Conservation (phyloP, 2,888 invertebrate genomes). For the Cynaeus angustus region DNA sequence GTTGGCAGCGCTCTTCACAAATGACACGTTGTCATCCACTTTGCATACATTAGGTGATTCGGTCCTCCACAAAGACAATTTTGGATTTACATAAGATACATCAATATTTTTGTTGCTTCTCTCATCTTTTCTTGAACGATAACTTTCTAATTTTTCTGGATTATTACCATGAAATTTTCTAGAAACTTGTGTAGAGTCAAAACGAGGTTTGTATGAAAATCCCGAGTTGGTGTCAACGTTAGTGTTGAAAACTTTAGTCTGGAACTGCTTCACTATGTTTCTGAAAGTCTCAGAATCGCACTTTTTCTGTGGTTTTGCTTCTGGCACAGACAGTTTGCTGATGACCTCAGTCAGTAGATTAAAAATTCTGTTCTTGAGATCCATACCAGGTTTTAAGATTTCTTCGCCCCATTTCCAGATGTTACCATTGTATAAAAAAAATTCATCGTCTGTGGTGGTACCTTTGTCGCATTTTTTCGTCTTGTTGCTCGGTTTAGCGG, state of each 20-base stretch:
- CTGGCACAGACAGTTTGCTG: slow-evolving; percentile 40
- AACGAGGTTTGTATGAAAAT: not conserved
- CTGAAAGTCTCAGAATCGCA: slow-evolving; percentile 47
- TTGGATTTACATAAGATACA: slow-evolving; percentile 64
- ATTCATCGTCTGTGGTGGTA: slow-evolving; percentile 34
- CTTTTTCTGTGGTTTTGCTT: slow-evolving; percentile 16
- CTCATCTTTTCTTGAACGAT: slow-evolving; percentile 14
- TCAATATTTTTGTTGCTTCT: slow-evolving; percentile 47
- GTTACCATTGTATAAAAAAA: slow-evolving; percentile 29
- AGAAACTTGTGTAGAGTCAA: not conserved
- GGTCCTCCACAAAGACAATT: slow-evolving; percentile 62
- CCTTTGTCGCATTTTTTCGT: slow-evolving; percentile 41
- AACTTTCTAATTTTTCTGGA: not conserved
- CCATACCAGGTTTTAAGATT: slow-evolving; percentile 65
- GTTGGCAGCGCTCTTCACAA: not conserved
- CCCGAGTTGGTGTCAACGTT: slow-evolving; percentile 22
- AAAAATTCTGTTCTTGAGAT: slow-evolving; percentile 66
- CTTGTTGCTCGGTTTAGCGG: no score
- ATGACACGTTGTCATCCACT: not conserved
- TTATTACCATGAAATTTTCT: not conserved
- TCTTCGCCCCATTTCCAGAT: slow-evolving; percentile 68
- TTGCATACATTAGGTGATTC: slow-evolving; percentile 50
- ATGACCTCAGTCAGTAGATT: slow-evolving; percentile 62
- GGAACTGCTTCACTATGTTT: slow-evolving; percentile 53
- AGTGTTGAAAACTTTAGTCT: slow-evolving; percentile 53